These are phyloP conservation scores for Geodia barretti DNA, from an alignment of 37 sponge, comb jelly and placozoan genomes.

Conservation along the genomic window DNA sequence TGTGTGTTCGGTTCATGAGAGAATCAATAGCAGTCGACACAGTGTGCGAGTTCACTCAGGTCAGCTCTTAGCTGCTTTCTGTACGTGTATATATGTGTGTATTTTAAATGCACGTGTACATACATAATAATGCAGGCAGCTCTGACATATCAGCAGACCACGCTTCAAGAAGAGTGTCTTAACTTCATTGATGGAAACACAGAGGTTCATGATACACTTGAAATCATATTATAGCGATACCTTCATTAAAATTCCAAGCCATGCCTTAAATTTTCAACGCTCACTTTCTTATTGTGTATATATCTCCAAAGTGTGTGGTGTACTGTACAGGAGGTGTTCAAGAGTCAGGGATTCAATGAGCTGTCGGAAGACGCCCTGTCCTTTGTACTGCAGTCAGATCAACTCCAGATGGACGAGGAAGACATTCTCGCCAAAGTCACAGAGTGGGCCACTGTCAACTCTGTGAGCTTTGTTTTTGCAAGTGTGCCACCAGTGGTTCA, in stretches of 20 bases:
- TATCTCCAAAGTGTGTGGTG: background rate
- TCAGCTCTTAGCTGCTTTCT: slow-evolving; percentile 9
- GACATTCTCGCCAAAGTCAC: slow-evolving; percentile 88
- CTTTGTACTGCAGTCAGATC: slow-evolving; percentile 81
- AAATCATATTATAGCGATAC: background rate
- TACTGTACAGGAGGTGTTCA: slow-evolving; percentile 75
- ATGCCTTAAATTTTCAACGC: background rate
- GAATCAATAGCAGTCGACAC: slow-evolving; percentile 82
- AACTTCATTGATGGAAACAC: slow-evolving; percentile 85
- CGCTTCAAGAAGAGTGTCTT: slow-evolving; percentile 91
- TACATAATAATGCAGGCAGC: slow-evolving; percentile 69
- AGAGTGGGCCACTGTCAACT: slow-evolving; percentile 95
- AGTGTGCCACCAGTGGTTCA: background rate
- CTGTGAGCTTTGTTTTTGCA: slow-evolving; percentile 62
- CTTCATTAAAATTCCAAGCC: background rate
- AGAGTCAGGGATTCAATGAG: slow-evolving; percentile 90
- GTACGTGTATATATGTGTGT: background rate
- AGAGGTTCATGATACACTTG: slow-evolving; percentile 44
- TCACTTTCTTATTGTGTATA: background rate
- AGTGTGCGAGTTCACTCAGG: slow-evolving; percentile 93
- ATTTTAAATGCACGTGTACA: background rate
- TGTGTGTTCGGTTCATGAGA: slow-evolving; percentile 94
- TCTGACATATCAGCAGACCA: slow-evolving; percentile 89
- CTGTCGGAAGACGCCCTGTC: slow-evolving; percentile 92
- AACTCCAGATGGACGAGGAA: slow-evolving; percentile 86